Evolutionary conservation across 2,113 vertebrate genomes (phyloP).

Genomic region (Clarias batrachus): DNA sequence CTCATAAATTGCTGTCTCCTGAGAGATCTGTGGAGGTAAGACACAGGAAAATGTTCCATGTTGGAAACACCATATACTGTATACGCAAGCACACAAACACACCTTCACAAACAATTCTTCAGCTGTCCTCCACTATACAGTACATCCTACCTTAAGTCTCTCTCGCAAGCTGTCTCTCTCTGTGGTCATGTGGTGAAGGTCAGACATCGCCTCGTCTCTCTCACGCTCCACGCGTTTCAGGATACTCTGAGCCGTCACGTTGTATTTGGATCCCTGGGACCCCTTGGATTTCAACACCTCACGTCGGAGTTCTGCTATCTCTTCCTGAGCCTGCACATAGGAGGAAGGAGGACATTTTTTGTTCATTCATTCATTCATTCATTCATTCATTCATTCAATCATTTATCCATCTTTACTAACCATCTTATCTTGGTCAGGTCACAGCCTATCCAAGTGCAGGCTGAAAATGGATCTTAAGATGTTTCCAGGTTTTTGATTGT

Average conservation of each 20-base stretch:
- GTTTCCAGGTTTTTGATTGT: not conserved
- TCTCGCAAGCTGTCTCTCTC: slow-evolving; percentile 75
- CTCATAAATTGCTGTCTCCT: slow-evolving; percentile 77
- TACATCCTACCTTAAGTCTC: slow-evolving; percentile 46
- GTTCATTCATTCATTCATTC: not conserved
- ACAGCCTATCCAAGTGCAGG: not conserved
- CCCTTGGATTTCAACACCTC: slow-evolving; percentile 71
- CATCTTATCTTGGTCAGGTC: not conserved
- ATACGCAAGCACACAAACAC: not conserved
- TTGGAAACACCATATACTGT: not conserved
- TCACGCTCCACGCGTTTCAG: slow-evolving; percentile 73
- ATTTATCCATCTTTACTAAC: not conserved
- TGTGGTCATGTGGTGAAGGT: slow-evolving; percentile 75
- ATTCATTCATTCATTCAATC: not conserved
- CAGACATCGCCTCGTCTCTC: slow-evolving; percentile 70
- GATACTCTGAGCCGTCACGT: slow-evolving; percentile 66
- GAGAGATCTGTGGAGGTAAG: slow-evolving; percentile 74
- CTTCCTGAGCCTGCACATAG: slow-evolving; percentile 71
- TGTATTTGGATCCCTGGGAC: slow-evolving; percentile 65
- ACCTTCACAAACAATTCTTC: not conserved
- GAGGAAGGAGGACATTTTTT: not conserved
- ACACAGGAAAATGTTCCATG: slow-evolving; percentile 32
- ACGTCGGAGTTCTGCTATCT: slow-evolving; percentile 70
- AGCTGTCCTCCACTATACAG: not conserved
- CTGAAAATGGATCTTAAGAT: not conserved